Conservation (phyloP, 2,113 vertebrate genomes). For the Chaenocephalus aceratus region DNA sequence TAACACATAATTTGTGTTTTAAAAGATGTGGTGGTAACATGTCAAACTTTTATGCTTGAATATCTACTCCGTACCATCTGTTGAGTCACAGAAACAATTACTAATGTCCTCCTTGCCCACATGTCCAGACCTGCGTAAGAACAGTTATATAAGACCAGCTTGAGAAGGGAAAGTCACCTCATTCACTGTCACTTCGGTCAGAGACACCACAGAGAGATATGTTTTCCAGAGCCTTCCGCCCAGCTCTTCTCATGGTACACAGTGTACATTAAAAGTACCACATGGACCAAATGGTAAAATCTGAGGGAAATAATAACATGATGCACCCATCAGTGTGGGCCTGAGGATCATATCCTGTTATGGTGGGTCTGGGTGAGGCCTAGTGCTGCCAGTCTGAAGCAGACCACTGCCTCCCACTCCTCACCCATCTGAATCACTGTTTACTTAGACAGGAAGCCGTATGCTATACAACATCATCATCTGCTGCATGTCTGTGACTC, state of each 20-base stretch:
- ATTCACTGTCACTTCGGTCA: constrained; percentile 46
- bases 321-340: constrained; percentile 64
- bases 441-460: constrained; percentile 80
- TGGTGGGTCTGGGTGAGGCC: constrained; percentile 73
- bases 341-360: constrained; percentile 79
- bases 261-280: constrained; percentile 50
- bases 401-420: constrained; percentile 78
- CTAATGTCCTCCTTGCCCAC: constrained; percentile 65
- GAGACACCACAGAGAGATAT: constrained; percentile 62
- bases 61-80: constrained; percentile 41
- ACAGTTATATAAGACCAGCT: constrained; percentile 66
- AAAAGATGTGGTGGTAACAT: constrained; percentile 39
- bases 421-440: constrained; percentile 79
- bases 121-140: constrained; percentile 49
- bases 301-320: constrained; percentile 68
- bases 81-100: constrained; percentile 73
- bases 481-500: constrained; percentile 72
- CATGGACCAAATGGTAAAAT: constrained; percentile 56
- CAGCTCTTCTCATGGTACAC: constrained; percentile 48
- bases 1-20: constrained; percentile 27
- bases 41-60: constrained; percentile 41
- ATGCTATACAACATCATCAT: constrained; percentile 71
- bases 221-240: constrained; percentile 67
- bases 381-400: constrained; percentile 59
- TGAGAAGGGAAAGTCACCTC: constrained; percentile 61